Percentiles rank a stretch among this genome's conserved stretches.
Conservation (phyloP, 2,797 vertebrate species). For the Anguilla anguilla region DNA sequence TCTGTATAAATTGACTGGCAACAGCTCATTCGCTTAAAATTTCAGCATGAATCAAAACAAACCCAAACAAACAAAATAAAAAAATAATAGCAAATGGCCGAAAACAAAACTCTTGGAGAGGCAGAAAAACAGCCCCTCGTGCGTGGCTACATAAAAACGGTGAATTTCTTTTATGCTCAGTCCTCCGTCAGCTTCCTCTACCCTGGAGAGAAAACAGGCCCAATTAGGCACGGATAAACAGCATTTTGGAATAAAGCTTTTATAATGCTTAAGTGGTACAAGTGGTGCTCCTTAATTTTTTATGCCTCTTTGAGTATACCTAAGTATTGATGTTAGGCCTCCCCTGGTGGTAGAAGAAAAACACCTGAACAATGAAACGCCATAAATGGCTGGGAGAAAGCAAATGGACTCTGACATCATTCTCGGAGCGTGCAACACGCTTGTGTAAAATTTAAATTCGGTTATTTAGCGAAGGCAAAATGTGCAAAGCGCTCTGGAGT, state of each 20-base stretch:
- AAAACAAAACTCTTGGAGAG: background rate
- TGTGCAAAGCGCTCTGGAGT: background rate
- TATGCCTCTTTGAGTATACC: slow-evolving; percentile 35
- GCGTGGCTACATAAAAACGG: slow-evolving; percentile 35
- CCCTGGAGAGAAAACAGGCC: slow-evolving; percentile 33
- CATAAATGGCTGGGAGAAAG: slow-evolving; percentile 29
- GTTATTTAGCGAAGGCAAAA: background rate
- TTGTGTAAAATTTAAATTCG: slow-evolving; percentile 12
- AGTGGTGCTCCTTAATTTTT: slow-evolving; percentile 43
- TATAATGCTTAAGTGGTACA: slow-evolving; percentile 41
- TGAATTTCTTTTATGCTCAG: slow-evolving; percentile 14
- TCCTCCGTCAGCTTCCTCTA: slow-evolving; percentile 32
- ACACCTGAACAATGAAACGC: slow-evolving; percentile 16
- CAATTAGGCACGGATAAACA: slow-evolving; percentile 45
- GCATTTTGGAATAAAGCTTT: slow-evolving; percentile 40
- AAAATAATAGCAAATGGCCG: background rate
- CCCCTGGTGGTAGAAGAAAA: slow-evolving; percentile 13
- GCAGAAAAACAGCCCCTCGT: slow-evolving; percentile 27
- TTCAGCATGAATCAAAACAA: background rate
- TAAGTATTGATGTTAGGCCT: slow-evolving; percentile 5
- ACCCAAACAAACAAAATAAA: slow-evolving; percentile 15
- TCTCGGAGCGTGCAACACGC: slow-evolving; percentile 1
- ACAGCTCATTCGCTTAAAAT: background rate
- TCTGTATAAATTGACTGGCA: background rate
- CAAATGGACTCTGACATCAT: slow-evolving; percentile 36